A percentile compares a stretch with the other conserved stretches of the same genome.
Evolutionary conservation across 1,140 invertebrate species (phyloP).

Genomic region (Homarus americanus): DNA sequence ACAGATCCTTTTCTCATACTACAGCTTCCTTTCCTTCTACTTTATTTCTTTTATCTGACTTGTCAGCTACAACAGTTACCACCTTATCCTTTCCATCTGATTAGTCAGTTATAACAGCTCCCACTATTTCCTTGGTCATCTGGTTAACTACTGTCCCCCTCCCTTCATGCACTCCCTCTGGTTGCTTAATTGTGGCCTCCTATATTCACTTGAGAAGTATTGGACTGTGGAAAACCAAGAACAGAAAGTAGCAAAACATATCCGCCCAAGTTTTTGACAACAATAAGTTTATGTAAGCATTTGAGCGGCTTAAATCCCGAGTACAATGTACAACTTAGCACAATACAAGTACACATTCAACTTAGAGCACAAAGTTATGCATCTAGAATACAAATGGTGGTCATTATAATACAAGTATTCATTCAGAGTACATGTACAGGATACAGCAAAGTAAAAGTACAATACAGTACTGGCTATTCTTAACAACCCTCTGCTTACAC

Average conservation of each 20-base stretch:
- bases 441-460: neutral
- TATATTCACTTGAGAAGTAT: neutral
- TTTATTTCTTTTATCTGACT: neutral
- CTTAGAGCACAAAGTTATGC: no score
- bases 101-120: no score
- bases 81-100: neutral
- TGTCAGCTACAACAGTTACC: neutral
- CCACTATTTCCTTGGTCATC: no score
- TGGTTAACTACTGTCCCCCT: no score
- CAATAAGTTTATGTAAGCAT: constrained; percentile 16
- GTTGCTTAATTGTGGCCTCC: neutral
- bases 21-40: neutral
- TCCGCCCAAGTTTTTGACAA: constrained; percentile 1
- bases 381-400: neutral
- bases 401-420: neutral
- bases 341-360: neutral
- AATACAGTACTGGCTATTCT: neutral
- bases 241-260: neutral
- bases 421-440: neutral
- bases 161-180: no score
- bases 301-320: neutral
- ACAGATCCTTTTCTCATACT: no score
- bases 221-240: neutral
- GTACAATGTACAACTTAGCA: neutral
- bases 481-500: neutral